phyloP scores from a whole-genome alignment of 2,888 invertebrate genomes.

The Coenonympha glycerion region DNA sequence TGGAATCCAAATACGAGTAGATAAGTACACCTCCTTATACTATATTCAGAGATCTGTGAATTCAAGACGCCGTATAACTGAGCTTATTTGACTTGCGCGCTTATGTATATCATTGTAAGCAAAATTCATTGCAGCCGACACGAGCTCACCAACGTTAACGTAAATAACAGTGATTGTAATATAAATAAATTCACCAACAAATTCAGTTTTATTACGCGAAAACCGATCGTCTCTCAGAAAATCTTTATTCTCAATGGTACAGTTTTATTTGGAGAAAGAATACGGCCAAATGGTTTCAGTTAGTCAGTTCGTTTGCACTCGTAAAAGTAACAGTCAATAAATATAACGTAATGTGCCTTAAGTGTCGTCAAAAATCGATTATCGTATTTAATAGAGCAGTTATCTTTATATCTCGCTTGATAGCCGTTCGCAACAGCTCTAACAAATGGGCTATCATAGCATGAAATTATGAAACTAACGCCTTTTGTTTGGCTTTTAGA shows the following conservation, averaged over 20 bases:
- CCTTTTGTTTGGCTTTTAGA: too few relatives aligned
- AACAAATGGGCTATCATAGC: slow-evolving; percentile 17
- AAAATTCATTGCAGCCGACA: slow-evolving; percentile 5
- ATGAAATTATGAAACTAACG: slow-evolving; percentile 13
- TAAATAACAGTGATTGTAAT: slow-evolving; percentile 14
- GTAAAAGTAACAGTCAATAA: slow-evolving; percentile 54
- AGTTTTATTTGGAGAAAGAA: slow-evolving; percentile 30
- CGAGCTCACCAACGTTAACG: not conserved
- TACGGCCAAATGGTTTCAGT: slow-evolving; percentile 29
- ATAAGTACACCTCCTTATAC: not conserved
- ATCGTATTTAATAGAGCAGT: slow-evolving; percentile 40
- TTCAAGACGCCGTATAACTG: not conserved
- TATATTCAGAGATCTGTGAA: not conserved
- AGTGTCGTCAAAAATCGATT: slow-evolving; percentile 52
- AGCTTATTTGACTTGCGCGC: slow-evolving; percentile 1
- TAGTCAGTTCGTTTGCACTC: slow-evolving; percentile 32
- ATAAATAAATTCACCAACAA: slow-evolving; percentile 25
- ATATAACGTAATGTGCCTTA: slow-evolving; percentile 43
- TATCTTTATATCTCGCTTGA: slow-evolving; percentile 39
- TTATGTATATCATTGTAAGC: not conserved
- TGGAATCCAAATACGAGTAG: not conserved
- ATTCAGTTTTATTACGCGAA: slow-evolving; percentile 28
- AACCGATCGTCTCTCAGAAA: slow-evolving; percentile 18
- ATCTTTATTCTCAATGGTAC: slow-evolving; percentile 21
- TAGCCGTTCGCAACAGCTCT: slow-evolving; percentile 19